Base-by-base conservation (phyloP, 2,888 invertebrate genomes). In the Myopa tessellatipennis region DNA sequence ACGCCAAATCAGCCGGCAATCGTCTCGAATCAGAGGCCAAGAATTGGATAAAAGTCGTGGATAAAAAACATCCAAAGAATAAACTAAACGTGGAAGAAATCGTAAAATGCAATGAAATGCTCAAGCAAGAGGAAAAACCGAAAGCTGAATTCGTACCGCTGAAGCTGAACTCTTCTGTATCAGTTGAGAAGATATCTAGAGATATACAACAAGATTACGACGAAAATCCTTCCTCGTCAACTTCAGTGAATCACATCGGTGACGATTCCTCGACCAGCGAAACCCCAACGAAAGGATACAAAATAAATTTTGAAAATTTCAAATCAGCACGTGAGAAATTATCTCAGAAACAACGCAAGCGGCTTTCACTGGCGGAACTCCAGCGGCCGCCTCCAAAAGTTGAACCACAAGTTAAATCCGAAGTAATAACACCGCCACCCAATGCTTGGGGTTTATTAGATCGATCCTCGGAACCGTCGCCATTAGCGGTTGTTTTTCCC, bases 341-440 rank as follows among this genome's bases (percentile, higher is more conserved):
- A 4, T 92, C 92, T 3, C 92, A 92, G 83, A 92, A 92, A 81
- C 91, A 92, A 83, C 88, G 91, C 55, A 92, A 92, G 81, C 89
- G 90, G 61, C 84, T 91, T 61, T 89, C 90, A 8, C 5, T 4
- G 36, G 90, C 10, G 36, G 90, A 90, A 80, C 65, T 82, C 45
- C 87, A 85, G 84, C 86, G 87, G 6, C 80, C 79, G 7, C 79
- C 52, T n/a, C 65, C 81, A 1, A 3, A 80, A 26, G 83, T 80
- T 50, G 34, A 63, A 8, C 45, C 69, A 45, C 45, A 45, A 45
- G 77, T 83, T 0, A 80, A 84, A 69, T n/a, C 55, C 14, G 55
- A 14, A 12, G 10, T n/a, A n/a, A n/a, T 16, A 14, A 14, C 65
- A 38, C 70, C 80, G 0, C 81, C 82, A 38, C 83, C 85, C 3